Percentiles rank a stretch among this genome's conserved stretches.
These are phyloP conservation scores for Ephestia elutella DNA, from an alignment of 1,140 invertebrate species.

Conservation along the genomic window DNA sequence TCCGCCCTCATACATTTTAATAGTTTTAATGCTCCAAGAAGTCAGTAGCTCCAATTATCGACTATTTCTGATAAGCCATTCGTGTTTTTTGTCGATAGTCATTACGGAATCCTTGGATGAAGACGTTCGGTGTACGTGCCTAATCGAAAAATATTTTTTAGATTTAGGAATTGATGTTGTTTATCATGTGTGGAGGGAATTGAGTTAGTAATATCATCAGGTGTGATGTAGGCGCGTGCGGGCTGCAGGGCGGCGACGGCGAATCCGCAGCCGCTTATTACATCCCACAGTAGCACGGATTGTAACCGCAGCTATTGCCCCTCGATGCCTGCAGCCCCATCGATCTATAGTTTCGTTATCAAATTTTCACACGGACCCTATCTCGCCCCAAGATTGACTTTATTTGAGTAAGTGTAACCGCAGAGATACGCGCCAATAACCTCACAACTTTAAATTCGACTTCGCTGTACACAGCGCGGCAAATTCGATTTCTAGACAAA, in stretches of 20 bases:
- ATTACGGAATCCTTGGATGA: constrained; percentile 26
- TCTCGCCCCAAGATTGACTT: constrained; percentile 65
- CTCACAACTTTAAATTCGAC: constrained; percentile 26
- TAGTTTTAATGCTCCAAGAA: constrained; percentile 51
- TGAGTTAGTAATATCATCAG: neutral
- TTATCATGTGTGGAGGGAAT: constrained; percentile 3
- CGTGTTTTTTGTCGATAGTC: constrained; percentile 11
- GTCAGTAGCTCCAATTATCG: constrained; percentile 18
- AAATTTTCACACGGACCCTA: constrained; percentile 71
- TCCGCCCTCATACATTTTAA: constrained; percentile 53
- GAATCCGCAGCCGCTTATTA: constrained; percentile 62
- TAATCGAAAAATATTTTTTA: constrained; percentile 18
- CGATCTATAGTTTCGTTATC: constrained; percentile 71
- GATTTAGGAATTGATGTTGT: neutral
- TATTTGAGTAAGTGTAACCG: constrained; percentile 71
- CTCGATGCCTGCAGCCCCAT: constrained; percentile 64
- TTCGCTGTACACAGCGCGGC: constrained; percentile 39
- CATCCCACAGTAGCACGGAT: constrained; percentile 65
- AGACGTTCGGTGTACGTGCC: constrained; percentile 25
- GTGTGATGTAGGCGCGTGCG: constrained; percentile 6
- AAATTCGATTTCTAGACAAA: constrained; percentile 32
- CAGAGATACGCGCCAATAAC: constrained; percentile 48
- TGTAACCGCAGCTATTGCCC: constrained; percentile 64
- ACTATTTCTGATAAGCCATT: constrained; percentile 17
- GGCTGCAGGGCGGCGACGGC: constrained; percentile 22